These are phyloP conservation scores for Orthonevra nobilis DNA, from an alignment of 2,888 invertebrate species.

Conservation along the genomic window DNA sequence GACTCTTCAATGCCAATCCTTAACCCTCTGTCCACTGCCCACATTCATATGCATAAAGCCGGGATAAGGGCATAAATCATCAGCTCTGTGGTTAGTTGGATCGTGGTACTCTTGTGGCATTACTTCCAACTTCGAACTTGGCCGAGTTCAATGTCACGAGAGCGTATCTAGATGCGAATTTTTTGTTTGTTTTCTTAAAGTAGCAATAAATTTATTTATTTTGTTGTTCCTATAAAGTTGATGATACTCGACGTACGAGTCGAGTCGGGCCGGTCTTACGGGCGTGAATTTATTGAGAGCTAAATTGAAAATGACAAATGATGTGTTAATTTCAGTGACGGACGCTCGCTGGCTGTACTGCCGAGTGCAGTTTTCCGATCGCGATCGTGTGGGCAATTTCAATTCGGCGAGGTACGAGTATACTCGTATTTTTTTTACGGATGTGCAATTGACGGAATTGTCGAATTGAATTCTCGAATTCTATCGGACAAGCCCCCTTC, in stretches of 20 bases:
- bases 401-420: no score
- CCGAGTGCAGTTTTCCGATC: no score
- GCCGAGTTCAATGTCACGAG: conserved; percentile 49
- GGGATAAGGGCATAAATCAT: conserved; percentile 41
- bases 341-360: no score
- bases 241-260: no score
- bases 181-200: neutral
- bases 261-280: conserved; percentile 1
- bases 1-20: neutral
- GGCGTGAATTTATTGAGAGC: conserved; percentile 52
- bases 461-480: no score
- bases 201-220: conserved; percentile 30
- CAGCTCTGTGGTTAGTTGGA: conserved; percentile 46
- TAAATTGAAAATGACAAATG: conserved; percentile 66
- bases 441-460: no score
- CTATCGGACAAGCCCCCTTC: no score
- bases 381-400: no score
- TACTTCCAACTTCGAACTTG: neutral
- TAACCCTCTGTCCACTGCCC: neutral
- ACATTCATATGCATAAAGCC: conserved; percentile 15
- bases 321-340: conserved; percentile 58
- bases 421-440: no score
- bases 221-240: no score
- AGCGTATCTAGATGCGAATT: conserved; percentile 1
- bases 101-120: conserved; percentile 40